Base-by-base conservation (phyloP, 1,140 invertebrate genomes). In the Armadillidium nasatum region DNA sequence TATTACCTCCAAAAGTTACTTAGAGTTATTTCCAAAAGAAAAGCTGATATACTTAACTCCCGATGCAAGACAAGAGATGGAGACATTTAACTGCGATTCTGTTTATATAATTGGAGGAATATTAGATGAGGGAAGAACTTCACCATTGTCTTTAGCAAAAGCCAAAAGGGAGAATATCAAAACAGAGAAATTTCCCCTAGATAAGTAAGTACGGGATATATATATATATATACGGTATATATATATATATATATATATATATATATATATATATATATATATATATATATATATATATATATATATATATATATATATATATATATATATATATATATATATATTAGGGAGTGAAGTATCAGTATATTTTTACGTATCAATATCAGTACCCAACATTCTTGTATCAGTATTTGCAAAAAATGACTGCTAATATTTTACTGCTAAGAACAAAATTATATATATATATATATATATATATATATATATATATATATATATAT, bases 91-190 rank as follows among this genome's bases (percentile, higher is more conserved):
- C 86, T 88, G 88, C 81, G 88, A 95, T 84, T 88, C 89, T 79
- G 84, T 94, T 19, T 96, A 96, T 83, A 94, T 97, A 73, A 88
- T 97, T 80, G 95, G 94, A 33, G 93, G 88, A 75, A 90, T 94
- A 85, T 92, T 96, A 67, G 94, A 96, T 84, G 94, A 92, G 87
- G 90, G 72, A 0, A 87, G 88, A 70, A 87, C 87, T 82, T 87
- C 90, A 83, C 93, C 93, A 19, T 80, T 94, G 2, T 92, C 94
- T 21, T 82, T 95, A 74, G 93, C 91, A 21, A 96, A 94, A 87
- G 94, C 94, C 0, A 97, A 95, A 85, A 85, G 87, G 81, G 88
- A 95, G 85, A 89, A 89, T 4, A 82, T 97, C 10, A 87, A 86
- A 82, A 92, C 91, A 89, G 90, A 89, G 0, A 92, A 90, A 83